Base-by-base conservation (phyloP, 2,113 vertebrate species). In the Arenaria interpres region DNA sequence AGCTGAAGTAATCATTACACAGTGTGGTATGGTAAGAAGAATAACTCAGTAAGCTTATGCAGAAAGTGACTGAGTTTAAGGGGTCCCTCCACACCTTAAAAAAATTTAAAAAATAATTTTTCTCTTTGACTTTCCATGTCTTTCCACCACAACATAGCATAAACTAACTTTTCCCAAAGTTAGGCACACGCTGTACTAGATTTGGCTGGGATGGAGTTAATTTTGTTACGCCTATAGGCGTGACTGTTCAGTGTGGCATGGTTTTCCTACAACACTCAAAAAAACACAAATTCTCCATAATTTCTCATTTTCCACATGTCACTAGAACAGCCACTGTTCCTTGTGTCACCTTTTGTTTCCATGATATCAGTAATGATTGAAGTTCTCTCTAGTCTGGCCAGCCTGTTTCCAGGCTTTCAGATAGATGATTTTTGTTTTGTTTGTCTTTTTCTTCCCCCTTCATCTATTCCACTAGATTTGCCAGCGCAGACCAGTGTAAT, bases 111-210 rank as follows among this genome's bases (percentile, higher is more conserved):
- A 7, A 14, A 21, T 30, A 18, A 11, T 25, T 75, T 79, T 66
- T 1, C 12, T 72, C 28, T 67, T 67, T 53, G 32, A 45, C 4
- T 53, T 78, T 43, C 39, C 21, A 6, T 37, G 28, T 7, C 63
- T 93, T 84, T 46, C 37, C 23, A 73, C 28, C 6, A 27, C 6
- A 25, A 27, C 12, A 75, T 1, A 41, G 32, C 1, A 5, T 28
- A 66, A 88, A 74, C 8, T 56, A 35, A 79, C 7, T 43, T 66
- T 2, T 68, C 60, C 4, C 13, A 46, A 50, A 68, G 35, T 20
- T 20, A 64, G 13, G 33, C 14, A 39, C 5, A 11, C 1, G 0
- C 7, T 43, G 0, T 32, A 14, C 27, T 39, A 3, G 10, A 3
- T 66, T 77, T 77, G 50, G 23, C 8, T 71, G 19, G 14, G 14